These are phyloP conservation scores for Torymus tubicola DNA, from an alignment of 2,888 invertebrate genomes.

Conservation along the genomic window DNA sequence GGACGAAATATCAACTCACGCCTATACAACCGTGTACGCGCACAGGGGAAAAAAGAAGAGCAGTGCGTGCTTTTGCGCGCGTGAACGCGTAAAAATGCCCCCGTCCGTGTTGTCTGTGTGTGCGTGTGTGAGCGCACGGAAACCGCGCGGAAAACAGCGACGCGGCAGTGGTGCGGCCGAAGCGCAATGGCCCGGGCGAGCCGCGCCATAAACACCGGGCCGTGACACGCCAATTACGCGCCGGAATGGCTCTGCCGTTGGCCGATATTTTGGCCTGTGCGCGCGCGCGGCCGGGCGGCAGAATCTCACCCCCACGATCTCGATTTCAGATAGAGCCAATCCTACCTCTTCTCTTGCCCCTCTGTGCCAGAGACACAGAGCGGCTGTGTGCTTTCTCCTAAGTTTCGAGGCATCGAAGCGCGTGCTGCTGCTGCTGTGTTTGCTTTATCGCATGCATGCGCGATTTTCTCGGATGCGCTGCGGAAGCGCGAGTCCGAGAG, in stretches of 20 bases:
- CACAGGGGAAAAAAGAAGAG: background rate
- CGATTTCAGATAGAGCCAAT: slow-evolving; percentile 18
- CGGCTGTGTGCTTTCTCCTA: background rate
- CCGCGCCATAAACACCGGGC: slow-evolving; percentile 50
- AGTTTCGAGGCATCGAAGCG: slow-evolving; percentile 8
- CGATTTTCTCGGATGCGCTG: no score
- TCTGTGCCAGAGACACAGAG: background rate
- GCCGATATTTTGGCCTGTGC: slow-evolving; percentile 35
- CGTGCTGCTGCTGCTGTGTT: background rate
- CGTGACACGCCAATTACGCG: slow-evolving; percentile 56
- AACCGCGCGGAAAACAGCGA: background rate
- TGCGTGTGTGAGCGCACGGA: background rate
- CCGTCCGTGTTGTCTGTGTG: no score
- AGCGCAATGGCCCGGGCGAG: slow-evolving; percentile 31
- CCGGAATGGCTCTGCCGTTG: slow-evolving; percentile 54
- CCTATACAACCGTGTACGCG: background rate
- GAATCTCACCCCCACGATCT: slow-evolving; percentile 15
- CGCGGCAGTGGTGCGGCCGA: background rate
- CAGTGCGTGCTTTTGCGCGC: slow-evolving; percentile 2
- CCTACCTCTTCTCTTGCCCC: background rate
- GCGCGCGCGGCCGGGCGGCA: background rate
- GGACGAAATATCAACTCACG: no score
- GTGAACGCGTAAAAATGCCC: background rate
- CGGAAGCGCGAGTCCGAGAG: background rate
- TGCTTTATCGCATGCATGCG: no score